Evolutionary conservation across 2,113 vertebrate species (phyloP), one percentile per base, ranked within the genome.

Genomic region (Paralichthys olivaceus): DNA sequence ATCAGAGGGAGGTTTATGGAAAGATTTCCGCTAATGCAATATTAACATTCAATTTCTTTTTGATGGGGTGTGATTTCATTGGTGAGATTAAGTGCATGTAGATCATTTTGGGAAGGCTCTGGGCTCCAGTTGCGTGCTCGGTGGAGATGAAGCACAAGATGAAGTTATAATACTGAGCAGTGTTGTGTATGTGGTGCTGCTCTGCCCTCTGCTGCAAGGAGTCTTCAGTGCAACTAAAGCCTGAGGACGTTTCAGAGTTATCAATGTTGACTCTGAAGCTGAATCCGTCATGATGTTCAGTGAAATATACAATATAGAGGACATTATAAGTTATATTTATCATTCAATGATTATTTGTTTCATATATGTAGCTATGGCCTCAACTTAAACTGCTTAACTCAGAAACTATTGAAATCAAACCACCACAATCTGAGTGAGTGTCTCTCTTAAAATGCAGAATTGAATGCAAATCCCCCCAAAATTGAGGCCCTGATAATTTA

Each of bases 151-250:
- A 32, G 23, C 4, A 17, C 15, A 25, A 62, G 20, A 37, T 34
- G 43, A 15, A 5, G 26, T 20, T 17, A 15, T 34, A 7, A 7
- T 7, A 43, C 6, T 26, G 54, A 12, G 51, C 43, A 9, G 23
- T 20, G 4, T 1, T 53, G 4, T 83, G 34, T 85, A 79, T 51
- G 57, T 83, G 70, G 77, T 82, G 75, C 37, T 84, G 59, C 26
- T 66, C 84, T 85, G 89, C 90, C 91, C 84, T 84, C 92, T 93
- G 86, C 78, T 91, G 92, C n/a, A 45, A 2, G 32, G 12, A 65
- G 0, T 0, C 1, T 59, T 25, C n/a, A 82, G 2, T 86, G 23
- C 84, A 90, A 1, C 25, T 47, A 26, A 72, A 45, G 7, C 4
- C 47, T 2, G 17, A 14, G 19, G 20, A 12, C 7, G 26, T 64